A percentile compares a stretch with the other conserved stretches of the same genome.
Evolutionary conservation across 2,113 vertebrate genomes (phyloP).

Genomic region (Anser brachyrhynchus): DNA sequence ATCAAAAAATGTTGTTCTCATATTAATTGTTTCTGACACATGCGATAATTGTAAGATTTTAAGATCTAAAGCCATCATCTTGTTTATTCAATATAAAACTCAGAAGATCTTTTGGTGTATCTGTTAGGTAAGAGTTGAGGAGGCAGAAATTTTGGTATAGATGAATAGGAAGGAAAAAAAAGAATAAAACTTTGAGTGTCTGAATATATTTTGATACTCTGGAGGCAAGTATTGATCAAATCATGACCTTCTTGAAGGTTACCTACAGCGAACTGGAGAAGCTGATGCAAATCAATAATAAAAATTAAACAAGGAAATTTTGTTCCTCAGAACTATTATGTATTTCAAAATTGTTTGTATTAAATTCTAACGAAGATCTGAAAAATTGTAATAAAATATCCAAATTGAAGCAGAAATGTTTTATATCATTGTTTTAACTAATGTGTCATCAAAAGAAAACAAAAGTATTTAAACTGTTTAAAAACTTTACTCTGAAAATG

Average conservation of each 20-base stretch:
- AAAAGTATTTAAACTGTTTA: neutral
- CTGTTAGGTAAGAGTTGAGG: neutral
- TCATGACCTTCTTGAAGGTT: neutral
- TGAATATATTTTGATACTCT: neutral
- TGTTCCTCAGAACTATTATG: neutral
- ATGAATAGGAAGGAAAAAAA: neutral
- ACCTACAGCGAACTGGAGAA: neutral
- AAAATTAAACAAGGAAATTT: neutral
- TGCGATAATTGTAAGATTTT: neutral
- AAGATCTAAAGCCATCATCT: neutral
- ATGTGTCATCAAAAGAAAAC: neutral
- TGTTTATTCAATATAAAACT: fast-evolving
- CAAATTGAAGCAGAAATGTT: neutral
- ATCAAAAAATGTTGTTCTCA: neutral
- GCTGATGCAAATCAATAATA: neutral
- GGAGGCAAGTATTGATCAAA: neutral
- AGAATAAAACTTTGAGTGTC: neutral
- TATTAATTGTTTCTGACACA: neutral
- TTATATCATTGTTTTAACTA: neutral
- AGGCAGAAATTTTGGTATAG: neutral
- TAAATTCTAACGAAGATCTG: neutral
- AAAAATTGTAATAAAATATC: neutral
- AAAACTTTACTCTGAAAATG: neutral
- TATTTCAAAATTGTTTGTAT: neutral
- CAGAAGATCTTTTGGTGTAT: neutral